These are phyloP conservation scores for Cyphomyrmex costatus DNA, from an alignment of 1,140 invertebrate species.

Conservation along the genomic window DNA sequence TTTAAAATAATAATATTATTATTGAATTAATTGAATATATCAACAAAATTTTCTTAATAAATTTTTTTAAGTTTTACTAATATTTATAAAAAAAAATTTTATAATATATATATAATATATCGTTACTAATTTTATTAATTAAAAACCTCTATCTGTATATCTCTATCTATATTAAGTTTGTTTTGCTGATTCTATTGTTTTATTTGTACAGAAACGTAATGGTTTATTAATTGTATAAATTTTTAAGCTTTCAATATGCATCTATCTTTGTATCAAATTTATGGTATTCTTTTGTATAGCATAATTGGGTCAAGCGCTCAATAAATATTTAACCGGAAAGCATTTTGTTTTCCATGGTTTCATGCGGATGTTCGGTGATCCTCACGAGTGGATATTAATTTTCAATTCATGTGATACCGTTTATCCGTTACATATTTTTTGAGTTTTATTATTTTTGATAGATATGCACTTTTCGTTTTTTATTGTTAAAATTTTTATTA, in stretches of 20 bases:
- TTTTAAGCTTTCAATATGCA: slow-evolving; percentile 72
- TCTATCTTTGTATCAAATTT: slow-evolving; percentile 66
- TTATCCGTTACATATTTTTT: slow-evolving; percentile 18
- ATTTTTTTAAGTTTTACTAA: background rate
- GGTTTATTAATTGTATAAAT: slow-evolving; percentile 49
- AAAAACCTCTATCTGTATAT: background rate
- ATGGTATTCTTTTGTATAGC: slow-evolving; percentile 71
- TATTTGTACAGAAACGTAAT: background rate
- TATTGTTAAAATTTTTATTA: slow-evolving; percentile 6
- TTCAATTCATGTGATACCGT: slow-evolving; percentile 7
- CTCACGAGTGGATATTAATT: slow-evolving; percentile 1
- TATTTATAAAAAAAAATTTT: background rate
- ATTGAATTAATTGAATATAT: slow-evolving; percentile 1
- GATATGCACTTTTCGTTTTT: background rate
- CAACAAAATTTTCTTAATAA: background rate
- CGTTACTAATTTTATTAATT: slow-evolving; percentile 7
- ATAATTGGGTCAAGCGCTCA: slow-evolving; percentile 77
- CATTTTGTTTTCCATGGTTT: background rate
- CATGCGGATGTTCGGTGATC: background rate
- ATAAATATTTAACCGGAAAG: slow-evolving; percentile 76
- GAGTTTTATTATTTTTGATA: slow-evolving; percentile 26
- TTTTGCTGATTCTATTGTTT: slow-evolving; percentile 1
- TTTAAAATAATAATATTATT: background rate
- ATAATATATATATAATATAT: too few species aligned
- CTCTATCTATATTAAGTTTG: background rate